Evolutionary conservation across 2,113 vertebrate genomes (phyloP), one percentile per base, ranked within the genome.

Genomic region (Bufo bufo): DNA sequence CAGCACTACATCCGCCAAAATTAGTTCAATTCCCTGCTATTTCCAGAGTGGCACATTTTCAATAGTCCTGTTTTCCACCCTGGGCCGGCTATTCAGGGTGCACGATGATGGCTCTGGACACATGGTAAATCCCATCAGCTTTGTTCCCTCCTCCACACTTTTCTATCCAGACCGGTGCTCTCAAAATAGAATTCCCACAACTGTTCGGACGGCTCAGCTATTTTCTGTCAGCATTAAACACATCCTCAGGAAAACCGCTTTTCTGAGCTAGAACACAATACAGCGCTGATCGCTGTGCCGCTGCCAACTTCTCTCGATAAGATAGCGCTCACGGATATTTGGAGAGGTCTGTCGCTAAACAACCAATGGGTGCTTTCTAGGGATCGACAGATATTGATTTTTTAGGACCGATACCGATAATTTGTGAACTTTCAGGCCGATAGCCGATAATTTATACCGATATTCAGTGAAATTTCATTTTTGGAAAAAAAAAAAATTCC

Each of bases 161-260:
- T 86, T 49, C 66, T 52, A 75, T 89, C 87, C 87, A 89, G 87
- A 65, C 87, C 72, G 72, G 87, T 45, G 72, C 56, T 19, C 87
- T 84, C 49, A 89, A 89, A 89, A 89, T 89, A 89, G 87, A 89
- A 84, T 89, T 89, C 87, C 87, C 87, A 89, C 87, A 89, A 89
- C 87, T 89, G 87, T 89, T 89, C 81, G 65, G 69, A 84, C 59
- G 6, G 82, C 82, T 84, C 87, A 84, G 87, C 82, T 89, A 89
- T 89, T 89, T 89, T 89, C 82, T 84, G 87, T 58, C 87, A 52
- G 87, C 87, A 56, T 84, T 89, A 69, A 89, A 84, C 87, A 89
- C 87, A 89, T 89, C 87, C 87, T 89, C 54, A 89, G 87, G 87
- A 89, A 89, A 84, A 69, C 59, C 74, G 83, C 58, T 77, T 82